Evolutionary conservation across 2,888 invertebrate genomes (phyloP).

Genomic region (Phyllotreta striolata): DNA sequence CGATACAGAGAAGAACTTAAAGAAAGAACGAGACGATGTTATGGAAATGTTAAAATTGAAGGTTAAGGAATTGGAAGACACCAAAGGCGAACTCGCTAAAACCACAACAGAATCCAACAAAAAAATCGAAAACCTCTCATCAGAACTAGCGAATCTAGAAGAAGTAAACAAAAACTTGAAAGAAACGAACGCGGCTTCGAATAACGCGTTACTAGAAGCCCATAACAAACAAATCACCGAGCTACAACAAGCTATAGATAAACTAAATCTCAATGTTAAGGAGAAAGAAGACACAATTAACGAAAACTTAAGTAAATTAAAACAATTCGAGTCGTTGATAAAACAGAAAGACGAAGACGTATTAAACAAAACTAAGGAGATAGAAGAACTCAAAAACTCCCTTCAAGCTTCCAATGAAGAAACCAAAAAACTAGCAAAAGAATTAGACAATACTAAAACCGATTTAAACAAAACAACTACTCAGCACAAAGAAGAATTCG

Average conservation of each 20-base stretch:
- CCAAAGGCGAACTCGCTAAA: conserved; percentile 52
- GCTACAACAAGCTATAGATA: conserved; percentile 19
- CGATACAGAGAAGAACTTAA: conserved; percentile 50
- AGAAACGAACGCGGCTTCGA: conserved; percentile 26
- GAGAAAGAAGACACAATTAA: conserved; percentile 21
- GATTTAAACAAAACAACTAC: no score
- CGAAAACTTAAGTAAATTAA: background rate
- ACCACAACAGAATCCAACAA: conserved; percentile 50
- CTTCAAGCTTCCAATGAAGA: no score
- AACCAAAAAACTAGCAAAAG: no score
- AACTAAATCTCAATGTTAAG: conserved; percentile 12
- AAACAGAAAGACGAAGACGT: conserved; percentile 27
- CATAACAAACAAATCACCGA: conserved; percentile 23
- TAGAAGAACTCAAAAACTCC: no score
- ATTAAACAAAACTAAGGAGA: background rate
- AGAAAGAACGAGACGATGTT: conserved; percentile 57
- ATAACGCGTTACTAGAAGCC: conserved; percentile 25
- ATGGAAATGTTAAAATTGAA: conserved; percentile 56
- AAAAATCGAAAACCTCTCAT: conserved; percentile 62
- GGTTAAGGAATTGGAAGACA: conserved; percentile 55
- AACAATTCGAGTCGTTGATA: background rate
- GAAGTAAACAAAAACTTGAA: conserved; percentile 19
- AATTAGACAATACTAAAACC: no score
- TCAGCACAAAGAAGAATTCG: no score
- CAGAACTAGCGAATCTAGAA: conserved; percentile 30